Evolutionary conservation across 2,888 invertebrate genomes (phyloP), one percentile per base, ranked within the genome.

Genomic region (Ochropleura plecta): DNA sequence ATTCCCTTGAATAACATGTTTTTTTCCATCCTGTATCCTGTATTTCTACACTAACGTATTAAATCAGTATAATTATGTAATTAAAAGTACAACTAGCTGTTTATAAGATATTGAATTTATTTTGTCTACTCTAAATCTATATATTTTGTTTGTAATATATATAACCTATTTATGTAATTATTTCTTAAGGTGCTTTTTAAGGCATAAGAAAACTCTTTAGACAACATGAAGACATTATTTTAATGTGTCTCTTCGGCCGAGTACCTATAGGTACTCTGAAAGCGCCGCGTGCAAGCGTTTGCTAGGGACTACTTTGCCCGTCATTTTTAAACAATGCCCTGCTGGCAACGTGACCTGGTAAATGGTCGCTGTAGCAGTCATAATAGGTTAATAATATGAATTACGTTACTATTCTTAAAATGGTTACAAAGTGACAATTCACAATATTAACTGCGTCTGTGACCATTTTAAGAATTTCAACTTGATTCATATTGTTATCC

Each of bases 11-110:
- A n/a, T 16, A 49, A 49, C 5, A 30, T 30, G 30, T 40, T 40
- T 55, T 57, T 59, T 59, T 67, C 30, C 76, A 76, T 49, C 67
- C 81, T 76, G 59, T 79, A 76, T 49, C 67, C 81, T 76, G 59
- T 79, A 81, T 81, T 86, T 78, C 70, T 77, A 81, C 67, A 78
- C 69, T 55, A 60, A 66, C 68, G 53, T 75, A 81, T 75, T 40
- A 76, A 79, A 71, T 75, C 80, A 65, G 76, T 83, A 80, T 81
- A 82, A 83, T 87, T 84, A 88, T 90, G 87, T 91, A 89, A 92
- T 89, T 84, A 88, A 92, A 90, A 95, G 95, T 95, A 95, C 95
- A 95, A 94, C 90, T 93, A 93, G 91, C 85, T 90, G 81, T 88
- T 89, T 90, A 88, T 90, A 90, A 90, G 89, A 88, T 85, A 84